Conservation (phyloP, 2,888 invertebrate genomes). For the Dynastes tityus region DNA sequence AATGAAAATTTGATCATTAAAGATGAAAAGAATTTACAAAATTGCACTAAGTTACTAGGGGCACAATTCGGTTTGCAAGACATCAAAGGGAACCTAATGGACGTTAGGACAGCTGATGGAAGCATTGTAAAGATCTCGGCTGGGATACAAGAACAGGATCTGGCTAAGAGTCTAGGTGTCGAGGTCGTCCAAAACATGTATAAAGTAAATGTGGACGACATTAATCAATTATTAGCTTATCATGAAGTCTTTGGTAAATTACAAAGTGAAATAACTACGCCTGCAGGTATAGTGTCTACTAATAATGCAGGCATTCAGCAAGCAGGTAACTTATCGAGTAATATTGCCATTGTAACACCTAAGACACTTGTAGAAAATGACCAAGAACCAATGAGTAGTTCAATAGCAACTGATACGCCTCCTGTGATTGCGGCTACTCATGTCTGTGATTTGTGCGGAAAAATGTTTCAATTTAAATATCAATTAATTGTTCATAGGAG, state of each 20-base stretch:
- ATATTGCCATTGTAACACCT: conserved; percentile 61
- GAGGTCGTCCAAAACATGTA: conserved; percentile 88
- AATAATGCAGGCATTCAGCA: conserved; percentile 58
- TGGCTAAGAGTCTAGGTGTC: conserved; percentile 75
- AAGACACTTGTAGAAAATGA: conserved; percentile 72
- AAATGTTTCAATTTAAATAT: conserved; percentile 90
- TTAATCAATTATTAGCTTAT: conserved; percentile 87
- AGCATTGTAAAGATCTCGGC: conserved; percentile 83
- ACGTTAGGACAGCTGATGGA: conserved; percentile 79
- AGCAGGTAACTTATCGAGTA: conserved; percentile 58
- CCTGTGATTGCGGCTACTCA: conserved; percentile 78
- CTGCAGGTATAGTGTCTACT: conserved; percentile 61
- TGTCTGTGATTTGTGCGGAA: conserved; percentile 88
- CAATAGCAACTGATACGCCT: conserved; percentile 75
- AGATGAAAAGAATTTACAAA: conserved; percentile 75
- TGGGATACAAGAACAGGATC: conserved; percentile 75
- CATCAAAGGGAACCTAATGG: conserved; percentile 74
- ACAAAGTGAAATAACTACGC: conserved; percentile 74
- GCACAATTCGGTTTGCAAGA: conserved; percentile 68
- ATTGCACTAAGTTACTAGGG: conserved; percentile 70
- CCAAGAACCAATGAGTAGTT: conserved; percentile 73
- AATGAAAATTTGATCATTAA: conserved; percentile 67
- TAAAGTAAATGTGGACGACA: conserved; percentile 87
- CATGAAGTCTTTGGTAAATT: conserved; percentile 88
- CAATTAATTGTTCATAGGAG: conserved; percentile 90